Evolutionary conservation across 2,888 invertebrate species (phyloP), one percentile per base, ranked within the genome.

Genomic region (Nyleta sp.): DNA sequence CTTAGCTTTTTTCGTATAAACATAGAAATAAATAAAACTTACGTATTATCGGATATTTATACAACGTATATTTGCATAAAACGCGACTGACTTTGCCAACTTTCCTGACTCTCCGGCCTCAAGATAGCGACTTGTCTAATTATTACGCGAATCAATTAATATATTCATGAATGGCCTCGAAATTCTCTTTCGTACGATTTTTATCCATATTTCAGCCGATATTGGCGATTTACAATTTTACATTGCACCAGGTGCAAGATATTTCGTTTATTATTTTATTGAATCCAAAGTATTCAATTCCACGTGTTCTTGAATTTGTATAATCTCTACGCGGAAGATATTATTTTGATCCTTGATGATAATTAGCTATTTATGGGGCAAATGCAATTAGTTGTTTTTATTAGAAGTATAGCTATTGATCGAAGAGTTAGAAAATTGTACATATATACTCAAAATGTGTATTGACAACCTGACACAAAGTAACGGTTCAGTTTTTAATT

Each of bases 21-120:
- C 72, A 68, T 71, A 60, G 65, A 65, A 70, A 73, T 68, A 62
- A 72, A 78, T 78, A 73, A 78, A 72, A 78, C 31, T 57, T 52
- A n/a, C 60, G 52, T 55, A 64, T 62, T 68, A 73, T 79, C 71
- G 65, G 20, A 59, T 55, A 71, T 79, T 73, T 73, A 57, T 73
- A 73, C 64, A 40, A 38, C 38, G 50, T 40, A 46, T 59, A 67
- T 78, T 59, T 24, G 38, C 65, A 76, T 71, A 73, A 78, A 73
- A 44, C 64, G 68, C 42, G 38, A 38, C 24, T 20, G 44, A 44
- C 57, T 46, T 68, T 50, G 38, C 52, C 44, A 68, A 73, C 48
- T 62, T 72, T 67, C 53, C 53, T 40, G 38, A 46, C 15, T 60
- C 20, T 52, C 11, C 10, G 35, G 13, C 10, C 28, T 20, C 38